These are phyloP conservation scores for Manacus vitellinus DNA, from an alignment of 2,113 vertebrate genomes.

Conservation along the genomic window DNA sequence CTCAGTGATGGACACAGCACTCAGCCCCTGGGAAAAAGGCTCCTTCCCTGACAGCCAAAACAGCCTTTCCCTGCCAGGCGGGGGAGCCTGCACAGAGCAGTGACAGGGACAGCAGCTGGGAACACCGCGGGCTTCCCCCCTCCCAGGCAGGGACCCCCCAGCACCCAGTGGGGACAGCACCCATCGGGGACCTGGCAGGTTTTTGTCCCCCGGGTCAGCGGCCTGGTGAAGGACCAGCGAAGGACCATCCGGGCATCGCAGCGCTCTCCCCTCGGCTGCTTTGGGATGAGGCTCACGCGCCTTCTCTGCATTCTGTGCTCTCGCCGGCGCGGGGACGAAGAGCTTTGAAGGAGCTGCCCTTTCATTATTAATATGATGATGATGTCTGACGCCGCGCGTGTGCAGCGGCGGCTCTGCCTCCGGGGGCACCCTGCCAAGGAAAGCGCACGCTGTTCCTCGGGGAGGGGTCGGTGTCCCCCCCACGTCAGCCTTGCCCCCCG, in stretches of 20 bases:
- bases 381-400: conserved; percentile 44
- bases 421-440: not conserved
- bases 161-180: not conserved
- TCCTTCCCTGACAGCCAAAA: not conserved
- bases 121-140: accelerated
- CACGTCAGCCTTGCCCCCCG: not conserved
- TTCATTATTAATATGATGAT: conserved; percentile 71
- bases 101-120: not conserved
- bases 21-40: not conserved
- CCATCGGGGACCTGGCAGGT: accelerated
- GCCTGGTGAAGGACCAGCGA: not conserved
- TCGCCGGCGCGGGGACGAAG: conserved; percentile 25
- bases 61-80: accelerated
- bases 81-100: not conserved
- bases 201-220: accelerated
- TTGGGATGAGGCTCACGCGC: conserved; percentile 43
- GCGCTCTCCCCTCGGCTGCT: conserved; percentile 6
- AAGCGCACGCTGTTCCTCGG: not conserved
- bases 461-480: not conserved
- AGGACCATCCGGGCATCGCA: not conserved
- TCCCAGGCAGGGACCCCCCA: accelerated
- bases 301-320: conserved; percentile 61
- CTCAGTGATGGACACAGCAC: not conserved
- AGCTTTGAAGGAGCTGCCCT: conserved; percentile 64
- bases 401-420: not conserved